Conservation (phyloP, 2,113 vertebrate species). For the Bubo bubo region DNA sequence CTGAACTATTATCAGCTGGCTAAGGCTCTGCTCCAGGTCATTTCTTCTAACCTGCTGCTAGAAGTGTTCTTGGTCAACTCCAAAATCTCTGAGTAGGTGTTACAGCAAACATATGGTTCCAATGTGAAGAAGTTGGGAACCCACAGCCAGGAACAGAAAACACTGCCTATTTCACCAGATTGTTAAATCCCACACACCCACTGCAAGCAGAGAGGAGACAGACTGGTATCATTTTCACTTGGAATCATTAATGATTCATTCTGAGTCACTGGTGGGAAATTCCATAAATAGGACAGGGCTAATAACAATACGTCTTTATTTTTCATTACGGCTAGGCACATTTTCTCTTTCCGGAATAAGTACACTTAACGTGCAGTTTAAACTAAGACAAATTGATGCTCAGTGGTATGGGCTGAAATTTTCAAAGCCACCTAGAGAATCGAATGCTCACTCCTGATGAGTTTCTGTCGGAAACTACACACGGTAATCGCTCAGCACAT, state of each 20-base stretch:
- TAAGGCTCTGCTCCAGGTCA: background rate
- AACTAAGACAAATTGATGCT: background rate
- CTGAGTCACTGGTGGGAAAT: conserved; percentile 55
- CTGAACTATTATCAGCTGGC: background rate
- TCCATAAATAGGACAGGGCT: conserved; percentile 53
- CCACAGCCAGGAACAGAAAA: background rate
- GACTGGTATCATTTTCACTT: background rate
- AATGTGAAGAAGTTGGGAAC: background rate
- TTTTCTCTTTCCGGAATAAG: conserved; percentile 19
- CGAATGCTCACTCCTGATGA: background rate
- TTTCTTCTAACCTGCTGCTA: background rate
- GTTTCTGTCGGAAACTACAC: background rate
- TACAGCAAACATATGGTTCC: conserved; percentile 7
- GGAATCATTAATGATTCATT: conserved; percentile 65
- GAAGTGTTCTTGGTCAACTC: background rate
- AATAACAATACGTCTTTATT: conserved; percentile 48
- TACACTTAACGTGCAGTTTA: background rate
- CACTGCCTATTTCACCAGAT: conserved; percentile 2
- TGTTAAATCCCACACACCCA: conserved; percentile 13
- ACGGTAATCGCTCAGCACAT: background rate
- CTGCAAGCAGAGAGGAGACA: conserved; percentile 41
- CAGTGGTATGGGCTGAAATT: background rate
- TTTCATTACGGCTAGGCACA: background rate
- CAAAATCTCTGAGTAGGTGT: background rate
- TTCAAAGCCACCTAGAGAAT: background rate